phyloP scores from a whole-genome alignment of 2,888 invertebrate species.

The Teinopalpus imperialis region DNA sequence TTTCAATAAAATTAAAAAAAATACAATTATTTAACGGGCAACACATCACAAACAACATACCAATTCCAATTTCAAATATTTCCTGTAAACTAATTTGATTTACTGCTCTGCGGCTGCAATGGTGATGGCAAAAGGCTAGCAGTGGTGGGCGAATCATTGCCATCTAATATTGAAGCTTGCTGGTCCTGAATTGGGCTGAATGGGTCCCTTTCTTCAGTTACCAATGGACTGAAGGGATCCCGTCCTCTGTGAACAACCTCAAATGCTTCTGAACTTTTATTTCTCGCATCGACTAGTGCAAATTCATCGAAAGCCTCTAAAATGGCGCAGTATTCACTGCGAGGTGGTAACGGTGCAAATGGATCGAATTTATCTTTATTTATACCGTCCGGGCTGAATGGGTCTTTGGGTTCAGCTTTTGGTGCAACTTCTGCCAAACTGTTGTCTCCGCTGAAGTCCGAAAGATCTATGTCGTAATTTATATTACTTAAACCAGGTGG shows the following conservation, averaged over 20 bases:
- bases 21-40: too few relatives aligned
- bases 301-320: constrained; percentile 66
- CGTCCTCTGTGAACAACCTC: constrained; percentile 53
- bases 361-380: constrained; percentile 44
- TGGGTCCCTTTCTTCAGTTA: constrained; percentile 29
- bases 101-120: constrained; percentile 74
- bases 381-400: constrained; percentile 79
- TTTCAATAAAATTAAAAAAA: neutral
- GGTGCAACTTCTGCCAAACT: constrained; percentile 83
- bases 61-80: neutral
- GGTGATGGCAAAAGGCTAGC: constrained; percentile 82
- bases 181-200: constrained; percentile 31
- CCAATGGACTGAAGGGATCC: constrained; percentile 38
- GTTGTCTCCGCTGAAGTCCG: constrained; percentile 88
- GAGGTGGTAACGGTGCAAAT: constrained; percentile 31
- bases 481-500: constrained; percentile 85
- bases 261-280: constrained; percentile 49
- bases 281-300: constrained; percentile 48
- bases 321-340: constrained; percentile 36
- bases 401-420: constrained; percentile 69
- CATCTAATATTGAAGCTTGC: constrained; percentile 62
- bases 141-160: constrained; percentile 62
- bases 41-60: too few relatives aligned
- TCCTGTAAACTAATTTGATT: constrained; percentile 38
- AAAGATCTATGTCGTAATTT: constrained; percentile 89